Percentiles rank a stretch among this genome's conserved stretches.
Conservation (phyloP, 2,888 invertebrate genomes). For the Epinotia nisella region DNA sequence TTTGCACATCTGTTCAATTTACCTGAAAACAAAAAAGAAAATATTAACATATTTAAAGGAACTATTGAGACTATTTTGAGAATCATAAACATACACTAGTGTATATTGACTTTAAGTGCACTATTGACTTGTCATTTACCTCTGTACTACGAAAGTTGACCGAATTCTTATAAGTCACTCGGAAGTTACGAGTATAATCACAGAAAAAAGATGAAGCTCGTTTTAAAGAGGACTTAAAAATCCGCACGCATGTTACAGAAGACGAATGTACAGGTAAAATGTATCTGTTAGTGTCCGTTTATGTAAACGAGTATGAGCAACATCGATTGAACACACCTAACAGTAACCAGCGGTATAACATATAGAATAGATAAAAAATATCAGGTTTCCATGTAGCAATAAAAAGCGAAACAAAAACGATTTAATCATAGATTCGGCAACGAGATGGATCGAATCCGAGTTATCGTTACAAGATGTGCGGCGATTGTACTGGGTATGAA, state of each 20-base stretch:
- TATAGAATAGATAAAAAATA: conserved; percentile 35
- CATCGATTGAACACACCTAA: conserved; percentile 28
- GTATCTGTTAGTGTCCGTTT: conserved; percentile 36
- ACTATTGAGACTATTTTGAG: not conserved
- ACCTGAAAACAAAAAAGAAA: conserved; percentile 55
- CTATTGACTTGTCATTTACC: not conserved
- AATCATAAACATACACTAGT: not conserved
- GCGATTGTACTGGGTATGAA: conserved; percentile 53
- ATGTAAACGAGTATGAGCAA: conserved; percentile 18
- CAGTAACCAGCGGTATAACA: conserved; percentile 29
- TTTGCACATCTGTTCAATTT: conserved; percentile 44
- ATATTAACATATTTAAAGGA: conserved; percentile 12
- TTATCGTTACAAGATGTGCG: conserved; percentile 51
- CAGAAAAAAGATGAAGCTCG: too few relatives aligned
- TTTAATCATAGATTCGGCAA: conserved; percentile 65
- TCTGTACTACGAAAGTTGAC: too few relatives aligned
- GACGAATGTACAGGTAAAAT: not conserved
- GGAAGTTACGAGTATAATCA: too few relatives aligned
- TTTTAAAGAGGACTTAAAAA: not conserved
- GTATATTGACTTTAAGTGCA: too few relatives aligned
- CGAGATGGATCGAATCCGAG: conserved; percentile 52
- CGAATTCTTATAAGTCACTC: too few relatives aligned
- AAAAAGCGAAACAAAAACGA: conserved; percentile 64
- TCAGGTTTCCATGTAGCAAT: conserved; percentile 37
- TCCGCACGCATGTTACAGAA: not conserved